Evolutionary conservation across 2,113 vertebrate genomes (phyloP).

Genomic region (Leiothrix lutea): DNA sequence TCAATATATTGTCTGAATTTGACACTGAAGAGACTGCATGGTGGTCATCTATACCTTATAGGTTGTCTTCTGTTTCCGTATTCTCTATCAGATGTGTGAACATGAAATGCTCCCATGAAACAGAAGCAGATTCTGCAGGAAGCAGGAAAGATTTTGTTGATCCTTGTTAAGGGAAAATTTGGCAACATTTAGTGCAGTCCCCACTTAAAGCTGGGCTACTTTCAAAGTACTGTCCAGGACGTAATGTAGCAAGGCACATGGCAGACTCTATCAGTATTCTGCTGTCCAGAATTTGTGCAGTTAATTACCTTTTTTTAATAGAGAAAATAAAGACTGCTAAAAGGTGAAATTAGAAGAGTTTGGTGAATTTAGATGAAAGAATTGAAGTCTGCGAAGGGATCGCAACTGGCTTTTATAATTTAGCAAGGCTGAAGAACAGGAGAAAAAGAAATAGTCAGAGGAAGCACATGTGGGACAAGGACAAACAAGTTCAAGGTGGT

Average conservation of each 20-base stretch:
- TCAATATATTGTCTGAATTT: not conserved
- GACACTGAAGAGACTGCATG: not conserved
- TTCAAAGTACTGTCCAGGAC: not conserved
- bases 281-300: not conserved
- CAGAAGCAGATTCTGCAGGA: not conserved
- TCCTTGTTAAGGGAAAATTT: not conserved
- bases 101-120: not conserved
- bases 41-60: not conserved
- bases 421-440: not conserved
- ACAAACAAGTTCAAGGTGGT: not conserved
- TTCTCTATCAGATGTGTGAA: not conserved
- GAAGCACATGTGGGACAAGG: not conserved
- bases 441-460: not conserved
- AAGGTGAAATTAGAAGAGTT: not conserved
- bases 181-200: not conserved
- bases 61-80: not conserved
- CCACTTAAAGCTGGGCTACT: not conserved
- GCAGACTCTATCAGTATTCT: not conserved
- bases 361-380: not conserved
- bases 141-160: not conserved
- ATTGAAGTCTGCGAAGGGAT: not conserved
- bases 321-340: not conserved
- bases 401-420: not conserved
- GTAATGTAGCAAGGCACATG: accelerated
- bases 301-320: not conserved